Evolutionary conservation across 1,140 invertebrate species (phyloP).

Genomic region (Spodoptera litura): DNA sequence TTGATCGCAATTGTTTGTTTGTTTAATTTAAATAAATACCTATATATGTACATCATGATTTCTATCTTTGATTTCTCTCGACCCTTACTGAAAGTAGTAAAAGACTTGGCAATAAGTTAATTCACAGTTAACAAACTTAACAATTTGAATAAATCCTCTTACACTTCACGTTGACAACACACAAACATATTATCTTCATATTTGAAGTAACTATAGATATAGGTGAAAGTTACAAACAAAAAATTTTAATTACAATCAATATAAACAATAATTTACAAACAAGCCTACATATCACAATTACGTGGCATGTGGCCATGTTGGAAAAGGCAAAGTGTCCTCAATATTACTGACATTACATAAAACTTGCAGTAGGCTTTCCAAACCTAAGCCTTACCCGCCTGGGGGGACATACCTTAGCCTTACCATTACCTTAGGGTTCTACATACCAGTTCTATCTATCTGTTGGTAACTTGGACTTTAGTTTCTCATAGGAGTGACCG

Average conservation of each 20-base stretch:
- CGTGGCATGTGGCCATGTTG: slow-evolving; percentile 96
- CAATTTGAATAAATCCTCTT: too few relatives aligned
- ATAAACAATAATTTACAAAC: too few relatives aligned
- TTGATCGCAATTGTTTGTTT: slow-evolving; percentile 38
- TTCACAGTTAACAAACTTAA: too few relatives aligned
- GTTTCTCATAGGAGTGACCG: slow-evolving; percentile 88
- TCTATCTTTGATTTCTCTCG: slow-evolving; percentile 12
- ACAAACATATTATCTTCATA: too few relatives aligned
- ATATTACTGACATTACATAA: slow-evolving; percentile 94
- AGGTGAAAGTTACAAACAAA: too few relatives aligned
- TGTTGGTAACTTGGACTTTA: slow-evolving; percentile 89
- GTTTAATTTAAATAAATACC: slow-evolving; percentile 33
- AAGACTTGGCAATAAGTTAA: too few relatives aligned
- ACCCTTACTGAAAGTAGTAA: too few relatives aligned
- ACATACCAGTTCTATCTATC: slow-evolving; percentile 94
- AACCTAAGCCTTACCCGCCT: slow-evolving; percentile 97
- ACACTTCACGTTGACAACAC: too few relatives aligned
- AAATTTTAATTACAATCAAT: too few relatives aligned
- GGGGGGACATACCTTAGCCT: slow-evolving; percentile 94
- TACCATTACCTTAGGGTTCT: too few relatives aligned
- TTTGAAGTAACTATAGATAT: too few relatives aligned
- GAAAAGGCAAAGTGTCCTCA: slow-evolving; percentile 97
- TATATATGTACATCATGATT: slow-evolving; percentile 40
- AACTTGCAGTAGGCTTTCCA: slow-evolving; percentile 96
- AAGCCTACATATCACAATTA: slow-evolving; percentile 87